These are phyloP conservation scores for Megalopta genalis DNA, from an alignment of 1,140 invertebrate species.

Conservation along the genomic window DNA sequence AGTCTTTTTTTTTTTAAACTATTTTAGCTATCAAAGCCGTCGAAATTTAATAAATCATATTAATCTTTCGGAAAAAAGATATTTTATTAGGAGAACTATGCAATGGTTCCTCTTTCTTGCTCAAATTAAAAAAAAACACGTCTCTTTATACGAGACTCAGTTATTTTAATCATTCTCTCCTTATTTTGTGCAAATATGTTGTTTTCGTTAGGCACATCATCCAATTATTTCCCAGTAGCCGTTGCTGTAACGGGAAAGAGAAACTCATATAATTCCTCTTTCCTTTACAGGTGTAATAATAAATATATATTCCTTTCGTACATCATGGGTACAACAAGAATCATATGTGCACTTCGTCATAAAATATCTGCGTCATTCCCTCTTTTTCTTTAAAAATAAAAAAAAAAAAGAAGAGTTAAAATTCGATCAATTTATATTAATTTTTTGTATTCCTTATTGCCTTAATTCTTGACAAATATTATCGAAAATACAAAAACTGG, in stretches of 20 bases:
- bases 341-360: slow-evolving; percentile 1
- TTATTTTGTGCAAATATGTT: slow-evolving; percentile 7
- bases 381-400: background rate
- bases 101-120: background rate
- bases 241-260: slow-evolving; percentile 12
- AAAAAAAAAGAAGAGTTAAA: background rate
- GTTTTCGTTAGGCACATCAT: slow-evolving; percentile 30
- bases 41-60: background rate
- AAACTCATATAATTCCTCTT: background rate
- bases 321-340: slow-evolving; percentile 23
- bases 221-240: slow-evolving; percentile 21
- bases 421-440: slow-evolving; percentile 2
- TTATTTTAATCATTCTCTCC: slow-evolving; percentile 1
- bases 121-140: slow-evolving; percentile 1
- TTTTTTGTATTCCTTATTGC: background rate
- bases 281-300: background rate
- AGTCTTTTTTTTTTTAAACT: background rate
- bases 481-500: background rate
- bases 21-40: background rate
- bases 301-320: slow-evolving; percentile 18
- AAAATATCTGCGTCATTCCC: slow-evolving; percentile 13
- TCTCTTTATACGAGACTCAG: background rate
- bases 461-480: background rate
- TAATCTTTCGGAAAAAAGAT: background rate
- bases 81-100: background rate